These are phyloP conservation scores for Galerucella pusilla DNA, from an alignment of 2,888 invertebrate genomes.

Conservation along the genomic window DNA sequence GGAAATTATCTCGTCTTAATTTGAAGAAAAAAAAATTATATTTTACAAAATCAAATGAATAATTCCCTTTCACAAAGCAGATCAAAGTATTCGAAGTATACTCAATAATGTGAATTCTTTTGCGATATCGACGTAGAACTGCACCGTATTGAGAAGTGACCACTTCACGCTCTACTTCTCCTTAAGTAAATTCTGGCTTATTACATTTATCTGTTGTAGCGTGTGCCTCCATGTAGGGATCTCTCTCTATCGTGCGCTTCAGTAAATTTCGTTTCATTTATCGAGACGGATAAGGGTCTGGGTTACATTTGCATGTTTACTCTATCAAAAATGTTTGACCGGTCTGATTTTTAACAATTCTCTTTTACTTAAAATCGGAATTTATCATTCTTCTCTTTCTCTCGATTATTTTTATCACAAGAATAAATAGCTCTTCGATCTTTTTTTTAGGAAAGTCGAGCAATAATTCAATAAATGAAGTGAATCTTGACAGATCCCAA, in stretches of 20 bases:
- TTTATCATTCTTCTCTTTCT: too few species aligned
- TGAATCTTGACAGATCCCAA: too few species aligned
- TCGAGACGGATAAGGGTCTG: conserved; percentile 44
- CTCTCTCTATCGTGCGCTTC: conserved; percentile 43
- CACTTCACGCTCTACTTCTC: conserved; percentile 50
- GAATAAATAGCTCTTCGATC: too few species aligned
- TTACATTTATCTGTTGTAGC: conserved; percentile 53
- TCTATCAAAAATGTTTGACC: conserved; percentile 4
- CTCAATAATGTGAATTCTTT: conserved; percentile 23
- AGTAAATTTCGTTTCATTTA: conserved; percentile 50
- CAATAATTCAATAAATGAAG: too few species aligned
- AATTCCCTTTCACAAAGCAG: neutral
- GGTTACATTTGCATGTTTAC: conserved; percentile 8
- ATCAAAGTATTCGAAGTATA: conserved; percentile 9
- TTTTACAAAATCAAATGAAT: neutral
- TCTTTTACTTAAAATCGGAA: neutral
- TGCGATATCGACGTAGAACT: conserved; percentile 13
- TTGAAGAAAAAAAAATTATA: neutral
- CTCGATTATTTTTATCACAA: too few species aligned
- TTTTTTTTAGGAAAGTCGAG: too few species aligned
- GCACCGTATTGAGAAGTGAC: conserved; percentile 35
- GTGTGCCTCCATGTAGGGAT: conserved; percentile 46
- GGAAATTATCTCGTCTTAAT: too few species aligned
- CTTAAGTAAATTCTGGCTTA: conserved; percentile 48
- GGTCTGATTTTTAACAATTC: neutral